Conservation (phyloP, 2,888 invertebrate genomes). For the Apodemia duryi region DNA sequence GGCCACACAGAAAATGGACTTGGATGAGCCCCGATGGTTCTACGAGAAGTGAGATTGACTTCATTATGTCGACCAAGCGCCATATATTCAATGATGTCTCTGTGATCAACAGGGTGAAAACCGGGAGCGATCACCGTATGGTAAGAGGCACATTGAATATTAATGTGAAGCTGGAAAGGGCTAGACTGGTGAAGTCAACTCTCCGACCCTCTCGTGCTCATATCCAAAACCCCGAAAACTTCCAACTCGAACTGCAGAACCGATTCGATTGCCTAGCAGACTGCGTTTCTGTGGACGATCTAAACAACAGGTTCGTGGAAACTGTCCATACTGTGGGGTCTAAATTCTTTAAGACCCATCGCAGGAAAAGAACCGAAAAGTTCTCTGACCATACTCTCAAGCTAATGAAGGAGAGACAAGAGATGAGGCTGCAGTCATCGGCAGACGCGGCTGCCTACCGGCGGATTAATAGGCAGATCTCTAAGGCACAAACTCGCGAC, state of each 20-base stretch:
- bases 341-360: background rate
- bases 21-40: slow-evolving; percentile 18
- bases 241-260: background rate
- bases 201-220: background rate
- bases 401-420: too few relatives aligned
- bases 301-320: background rate
- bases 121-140: background rate
- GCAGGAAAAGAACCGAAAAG: too few relatives aligned
- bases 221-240: background rate
- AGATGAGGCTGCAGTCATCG: too few relatives aligned
- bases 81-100: slow-evolving; percentile 20
- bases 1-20: slow-evolving; percentile 20
- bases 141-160: slow-evolving; percentile 21
- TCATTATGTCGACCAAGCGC: slow-evolving; percentile 13
- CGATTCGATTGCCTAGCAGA: background rate
- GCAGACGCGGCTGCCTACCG: too few relatives aligned
- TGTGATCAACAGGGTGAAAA: slow-evolving; percentile 17
- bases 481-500: too few relatives aligned
- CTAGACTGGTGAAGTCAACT: background rate
- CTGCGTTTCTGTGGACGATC: background rate
- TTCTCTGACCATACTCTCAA: too few relatives aligned
- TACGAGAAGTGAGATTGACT: slow-evolving; percentile 13
- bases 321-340: background rate
- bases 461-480: too few relatives aligned
- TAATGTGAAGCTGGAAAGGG: slow-evolving; percentile 14